Evolutionary conservation across 2,113 vertebrate species (phyloP), one percentile per base, ranked within the genome.

Genomic region (Corythornis vintsioides): DNA sequence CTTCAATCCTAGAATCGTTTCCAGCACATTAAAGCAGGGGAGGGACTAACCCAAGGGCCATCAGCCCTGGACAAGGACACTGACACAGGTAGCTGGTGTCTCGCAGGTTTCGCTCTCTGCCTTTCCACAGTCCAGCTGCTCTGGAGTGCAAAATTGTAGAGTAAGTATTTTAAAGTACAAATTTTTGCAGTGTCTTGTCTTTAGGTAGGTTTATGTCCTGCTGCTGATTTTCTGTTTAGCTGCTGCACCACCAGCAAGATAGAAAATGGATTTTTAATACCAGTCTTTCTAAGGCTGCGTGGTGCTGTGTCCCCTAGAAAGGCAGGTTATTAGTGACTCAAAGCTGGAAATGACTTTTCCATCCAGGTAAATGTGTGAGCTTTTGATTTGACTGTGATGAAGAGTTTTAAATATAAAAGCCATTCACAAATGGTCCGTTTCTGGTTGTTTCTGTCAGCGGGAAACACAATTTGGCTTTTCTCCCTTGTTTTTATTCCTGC

Each of bases 271-370:
- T 67, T 90, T 86, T 86, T 42, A 31, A 28, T 71, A 59, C 17
- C 60, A 81, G 16, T 43, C 61, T 45, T n/a, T 47, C n/a, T 24
- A 18, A 85, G 63, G 29, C 40, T 80, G 10, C 3, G 4, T 82
- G 75, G 48, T 24, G 50, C 55, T 5, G 24, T 65, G 55, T 83
- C 43, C 79, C 89, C 75, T 52, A 29, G 38, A 88, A 86, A 67
- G 74, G 43, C 66, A 64, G 86, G 59, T 93, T 90, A 93, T 96
- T 91, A 89, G 35, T 10, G 79, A n/a, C 79, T 75, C n/a, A 29
- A 61, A 76, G 67, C 79, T 84, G 52, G 71, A 61, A 91, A 61
- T 87, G 18, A 76, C 45, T 88, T 89, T 73, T 72, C 45, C 59
- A 57, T 76, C 67, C 75, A 93, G 55, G 75, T 87, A 53, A 72